These are phyloP conservation scores for Lapara coniferarum DNA, from an alignment of 2,888 invertebrate genomes.

Conservation along the genomic window DNA sequence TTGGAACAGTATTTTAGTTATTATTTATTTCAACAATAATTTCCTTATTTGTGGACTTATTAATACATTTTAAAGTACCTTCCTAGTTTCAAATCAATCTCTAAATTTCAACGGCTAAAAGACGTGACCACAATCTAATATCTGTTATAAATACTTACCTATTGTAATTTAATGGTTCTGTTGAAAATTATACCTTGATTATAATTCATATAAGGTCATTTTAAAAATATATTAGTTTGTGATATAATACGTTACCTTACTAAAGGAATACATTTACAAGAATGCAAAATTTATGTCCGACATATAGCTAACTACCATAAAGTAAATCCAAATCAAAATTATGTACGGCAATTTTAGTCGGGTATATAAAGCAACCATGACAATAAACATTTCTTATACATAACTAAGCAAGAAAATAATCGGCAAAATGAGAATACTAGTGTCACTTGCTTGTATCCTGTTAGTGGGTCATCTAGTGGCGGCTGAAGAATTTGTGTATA, in stretches of 20 bases:
- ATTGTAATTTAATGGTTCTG: too few species aligned
- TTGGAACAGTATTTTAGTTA: too few species aligned
- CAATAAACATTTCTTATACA: not conserved
- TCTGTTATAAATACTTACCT: too few species aligned
- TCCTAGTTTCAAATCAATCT: too few species aligned
- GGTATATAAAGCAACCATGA: not conserved
- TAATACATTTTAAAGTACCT: too few species aligned
- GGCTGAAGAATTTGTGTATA: constrained; percentile 1
- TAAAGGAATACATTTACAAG: not conserved
- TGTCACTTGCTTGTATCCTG: not conserved
- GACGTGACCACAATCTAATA: too few species aligned
- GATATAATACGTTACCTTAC: not conserved
- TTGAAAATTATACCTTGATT: too few species aligned
- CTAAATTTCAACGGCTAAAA: too few species aligned
- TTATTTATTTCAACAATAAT: too few species aligned
- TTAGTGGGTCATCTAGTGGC: not conserved
- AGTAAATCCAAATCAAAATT: constrained; percentile 2
- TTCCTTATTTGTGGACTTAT: too few species aligned
- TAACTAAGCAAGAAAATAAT: too few species aligned
- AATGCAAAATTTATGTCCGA: not conserved
- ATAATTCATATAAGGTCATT: too few species aligned
- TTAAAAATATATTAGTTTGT: not conserved
- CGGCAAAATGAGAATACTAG: not conserved
- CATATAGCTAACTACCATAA: constrained; percentile 1
- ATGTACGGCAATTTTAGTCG: not conserved